These are phyloP conservation scores for Myrmecobius fasciatus DNA, from an alignment of 2,113 vertebrate genomes.

Conservation along the genomic window DNA sequence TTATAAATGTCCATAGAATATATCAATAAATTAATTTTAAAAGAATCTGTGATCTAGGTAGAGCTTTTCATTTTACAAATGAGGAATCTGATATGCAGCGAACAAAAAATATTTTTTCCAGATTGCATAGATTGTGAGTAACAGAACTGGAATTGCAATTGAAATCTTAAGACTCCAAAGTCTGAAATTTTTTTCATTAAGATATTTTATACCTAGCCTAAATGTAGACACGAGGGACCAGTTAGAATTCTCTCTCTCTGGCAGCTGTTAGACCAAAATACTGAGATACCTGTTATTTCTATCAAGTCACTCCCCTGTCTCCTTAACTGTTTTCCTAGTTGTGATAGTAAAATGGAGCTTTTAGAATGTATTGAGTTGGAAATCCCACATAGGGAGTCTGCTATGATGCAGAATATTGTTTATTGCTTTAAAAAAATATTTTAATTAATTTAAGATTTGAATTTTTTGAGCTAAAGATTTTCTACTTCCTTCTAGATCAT, in stretches of 20 bases:
- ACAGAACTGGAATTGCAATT: neutral
- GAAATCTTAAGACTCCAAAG: neutral
- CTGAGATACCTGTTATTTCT: neutral
- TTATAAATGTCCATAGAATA: neutral
- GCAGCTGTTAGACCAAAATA: neutral
- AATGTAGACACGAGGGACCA: too few species aligned
- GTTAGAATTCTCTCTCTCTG: neutral
- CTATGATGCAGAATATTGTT: neutral
- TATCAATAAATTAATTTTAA: neutral
- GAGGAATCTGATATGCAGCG: neutral
- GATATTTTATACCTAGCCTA: neutral
- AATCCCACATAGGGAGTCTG: neutral
- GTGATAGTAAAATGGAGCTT: neutral
- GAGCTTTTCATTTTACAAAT: neutral
- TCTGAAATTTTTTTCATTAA: neutral
- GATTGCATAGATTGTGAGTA: neutral
- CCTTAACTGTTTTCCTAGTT: neutral
- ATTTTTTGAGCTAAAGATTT: too few species aligned
- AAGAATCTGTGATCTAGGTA: neutral
- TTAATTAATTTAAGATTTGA: too few species aligned
- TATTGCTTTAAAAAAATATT: neutral
- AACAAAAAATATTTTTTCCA: neutral
- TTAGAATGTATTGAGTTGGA: neutral
- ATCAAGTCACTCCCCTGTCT: fast-evolving
- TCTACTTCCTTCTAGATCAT: too few species aligned